A percentile compares a stretch with the other conserved stretches of the same genome.
phyloP scores from a whole-genome alignment of 2,113 vertebrate genomes.

The Columbina picui region DNA sequence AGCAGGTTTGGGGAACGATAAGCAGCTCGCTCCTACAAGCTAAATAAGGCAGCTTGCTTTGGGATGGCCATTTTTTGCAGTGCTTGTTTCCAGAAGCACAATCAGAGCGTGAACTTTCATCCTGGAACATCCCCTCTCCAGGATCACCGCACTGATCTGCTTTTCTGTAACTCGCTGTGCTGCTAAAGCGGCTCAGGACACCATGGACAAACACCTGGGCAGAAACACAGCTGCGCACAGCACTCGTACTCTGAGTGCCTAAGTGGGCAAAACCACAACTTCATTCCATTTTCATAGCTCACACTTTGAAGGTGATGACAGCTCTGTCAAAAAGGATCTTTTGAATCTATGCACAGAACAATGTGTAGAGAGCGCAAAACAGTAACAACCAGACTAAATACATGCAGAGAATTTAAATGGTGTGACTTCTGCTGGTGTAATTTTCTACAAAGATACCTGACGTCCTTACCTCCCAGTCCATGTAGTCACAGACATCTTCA shows the following conservation, averaged over 20 bases:
- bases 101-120: background rate
- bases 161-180: background rate
- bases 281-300: background rate
- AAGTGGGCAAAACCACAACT: background rate
- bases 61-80: background rate
- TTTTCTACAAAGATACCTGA: background rate
- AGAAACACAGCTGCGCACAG: background rate
- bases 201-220: background rate
- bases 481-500: constrained; percentile 99
- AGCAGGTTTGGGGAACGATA: background rate
- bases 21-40: background rate
- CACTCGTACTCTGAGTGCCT: background rate
- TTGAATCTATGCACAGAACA: background rate
- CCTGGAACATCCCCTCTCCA: background rate
- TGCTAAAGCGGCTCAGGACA: background rate
- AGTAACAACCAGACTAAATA: background rate
- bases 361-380: accelerated
- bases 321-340: background rate
- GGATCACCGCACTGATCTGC: accelerated
- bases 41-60: background rate
- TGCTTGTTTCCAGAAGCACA: background rate
- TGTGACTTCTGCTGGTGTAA: background rate
- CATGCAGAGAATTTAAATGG: background rate
- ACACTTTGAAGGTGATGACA: background rate
- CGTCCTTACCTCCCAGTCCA: constrained; percentile 98